Percentiles rank a stretch among this genome's conserved stretches.
Evolutionary conservation across 2,888 invertebrate genomes (phyloP).

Genomic region (Philopedon plagiatum): DNA sequence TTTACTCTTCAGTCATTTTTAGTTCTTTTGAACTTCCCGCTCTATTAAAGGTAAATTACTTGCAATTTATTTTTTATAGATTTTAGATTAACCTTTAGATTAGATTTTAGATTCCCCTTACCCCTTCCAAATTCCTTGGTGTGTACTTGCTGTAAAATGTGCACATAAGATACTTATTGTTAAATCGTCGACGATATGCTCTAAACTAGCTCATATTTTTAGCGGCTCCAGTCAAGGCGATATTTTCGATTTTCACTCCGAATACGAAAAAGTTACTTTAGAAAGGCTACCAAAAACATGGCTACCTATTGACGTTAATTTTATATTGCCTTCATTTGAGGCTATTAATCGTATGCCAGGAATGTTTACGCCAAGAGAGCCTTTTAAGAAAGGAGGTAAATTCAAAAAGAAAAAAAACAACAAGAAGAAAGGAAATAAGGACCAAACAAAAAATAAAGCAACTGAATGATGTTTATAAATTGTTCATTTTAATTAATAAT

Average conservation of each 20-base stretch:
- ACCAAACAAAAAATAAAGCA: conserved; percentile 32
- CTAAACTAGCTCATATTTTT: too few relatives aligned
- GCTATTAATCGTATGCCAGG: conserved; percentile 54
- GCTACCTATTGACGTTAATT: conserved; percentile 58
- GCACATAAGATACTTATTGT: too few relatives aligned
- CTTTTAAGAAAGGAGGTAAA: not conserved
- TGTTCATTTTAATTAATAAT: conserved; percentile 31
- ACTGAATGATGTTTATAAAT: conserved; percentile 28
- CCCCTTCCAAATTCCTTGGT: too few relatives aligned
- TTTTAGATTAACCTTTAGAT: too few relatives aligned
- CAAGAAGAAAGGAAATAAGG: not conserved
- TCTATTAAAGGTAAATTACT: too few relatives aligned
- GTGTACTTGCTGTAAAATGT: too few relatives aligned
- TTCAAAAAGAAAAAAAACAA: conserved; percentile 17
- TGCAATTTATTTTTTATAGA: too few relatives aligned
- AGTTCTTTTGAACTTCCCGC: too few relatives aligned
- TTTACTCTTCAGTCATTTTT: too few relatives aligned
- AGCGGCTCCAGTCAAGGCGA: conserved; percentile 12
- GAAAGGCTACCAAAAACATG: conserved; percentile 45
- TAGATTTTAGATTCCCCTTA: too few relatives aligned
- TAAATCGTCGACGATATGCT: too few relatives aligned
- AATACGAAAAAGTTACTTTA: conserved; percentile 48
- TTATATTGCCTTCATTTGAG: conserved; percentile 56
- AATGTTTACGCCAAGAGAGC: conserved; percentile 48
- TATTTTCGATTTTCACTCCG: conserved; percentile 53